Conservation (phyloP, 2,888 invertebrate species). For the Hydropsyche betteni region DNA sequence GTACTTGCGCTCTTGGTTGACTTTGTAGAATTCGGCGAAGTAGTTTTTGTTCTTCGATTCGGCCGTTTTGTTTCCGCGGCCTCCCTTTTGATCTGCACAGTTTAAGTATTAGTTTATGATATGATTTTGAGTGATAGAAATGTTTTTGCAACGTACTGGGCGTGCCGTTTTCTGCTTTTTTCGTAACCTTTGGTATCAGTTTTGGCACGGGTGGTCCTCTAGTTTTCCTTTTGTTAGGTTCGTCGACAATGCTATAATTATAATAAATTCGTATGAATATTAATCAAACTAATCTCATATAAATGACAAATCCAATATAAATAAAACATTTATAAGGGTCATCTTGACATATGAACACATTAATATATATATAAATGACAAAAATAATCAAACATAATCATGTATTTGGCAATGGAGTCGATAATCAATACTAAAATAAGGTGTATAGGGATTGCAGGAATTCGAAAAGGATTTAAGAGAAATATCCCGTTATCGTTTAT, state of each 20-base stretch:
- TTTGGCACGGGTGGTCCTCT: slow-evolving; percentile 27
- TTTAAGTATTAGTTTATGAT: too few species aligned
- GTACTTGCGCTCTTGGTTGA: slow-evolving; percentile 58
- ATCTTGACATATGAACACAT: slow-evolving; percentile 13
- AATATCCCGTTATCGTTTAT: slow-evolving; percentile 36
- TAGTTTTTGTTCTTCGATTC: slow-evolving; percentile 55
- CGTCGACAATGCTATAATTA: slow-evolving; percentile 12
- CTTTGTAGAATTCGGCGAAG: slow-evolving; percentile 60
- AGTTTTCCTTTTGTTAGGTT: slow-evolving; percentile 30
- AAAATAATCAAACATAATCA: slow-evolving; percentile 8
- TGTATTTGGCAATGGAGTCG: slow-evolving; percentile 33
- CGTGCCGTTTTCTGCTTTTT: slow-evolving; percentile 44
- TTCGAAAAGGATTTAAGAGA: slow-evolving; percentile 44
- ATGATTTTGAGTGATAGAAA: too few species aligned
- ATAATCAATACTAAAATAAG: not conserved
- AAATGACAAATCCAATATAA: slow-evolving; percentile 4
- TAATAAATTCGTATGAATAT: not conserved
- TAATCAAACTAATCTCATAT: not conserved
- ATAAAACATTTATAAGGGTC: slow-evolving; percentile 18
- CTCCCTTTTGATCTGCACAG: not conserved
- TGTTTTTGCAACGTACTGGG: slow-evolving; percentile 32
- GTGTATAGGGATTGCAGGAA: not conserved
- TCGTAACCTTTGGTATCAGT: slow-evolving; percentile 37
- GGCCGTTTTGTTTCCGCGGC: not conserved
- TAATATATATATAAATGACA: too few species aligned